phyloP scores from a whole-genome alignment of 35 echinoderm and acorn worm genomes.

The Diadema setosum region DNA sequence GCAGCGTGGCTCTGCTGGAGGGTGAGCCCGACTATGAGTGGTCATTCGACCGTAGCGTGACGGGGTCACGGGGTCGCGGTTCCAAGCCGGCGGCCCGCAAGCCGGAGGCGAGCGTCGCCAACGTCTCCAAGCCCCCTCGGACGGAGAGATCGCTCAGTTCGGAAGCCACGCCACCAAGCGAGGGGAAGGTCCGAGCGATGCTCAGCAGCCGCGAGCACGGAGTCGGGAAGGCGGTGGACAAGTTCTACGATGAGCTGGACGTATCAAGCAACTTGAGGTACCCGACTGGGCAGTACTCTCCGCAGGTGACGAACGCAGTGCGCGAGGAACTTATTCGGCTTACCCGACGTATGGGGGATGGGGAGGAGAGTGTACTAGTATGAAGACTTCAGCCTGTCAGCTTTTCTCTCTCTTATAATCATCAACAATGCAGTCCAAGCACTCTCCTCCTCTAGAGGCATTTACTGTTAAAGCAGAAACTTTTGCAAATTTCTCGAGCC shows the following conservation, averaged over 20 bases:
- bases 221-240: not conserved
- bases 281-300: not conserved
- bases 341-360: not conserved
- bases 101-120: not conserved
- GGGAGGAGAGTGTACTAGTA: not conserved
- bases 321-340: not conserved
- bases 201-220: not conserved
- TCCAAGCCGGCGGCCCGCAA: not conserved
- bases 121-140: not conserved
- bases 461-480: no score
- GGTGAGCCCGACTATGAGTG: not conserved
- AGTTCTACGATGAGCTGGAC: slow-evolving; percentile 4
- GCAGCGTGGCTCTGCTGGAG: not conserved
- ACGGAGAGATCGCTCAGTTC: not conserved
- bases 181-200: no score
- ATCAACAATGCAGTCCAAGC: no score
- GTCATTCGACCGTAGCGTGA: not conserved
- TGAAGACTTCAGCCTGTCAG: no score
- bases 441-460: no score
- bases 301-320: not conserved
- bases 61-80: not conserved
- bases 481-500: no score
- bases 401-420: no score
- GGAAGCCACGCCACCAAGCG: not conserved
- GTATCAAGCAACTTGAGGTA: not conserved